Evolutionary conservation across 2,797 vertebrate species (phyloP).

Genomic region (Tragopan temminckii): DNA sequence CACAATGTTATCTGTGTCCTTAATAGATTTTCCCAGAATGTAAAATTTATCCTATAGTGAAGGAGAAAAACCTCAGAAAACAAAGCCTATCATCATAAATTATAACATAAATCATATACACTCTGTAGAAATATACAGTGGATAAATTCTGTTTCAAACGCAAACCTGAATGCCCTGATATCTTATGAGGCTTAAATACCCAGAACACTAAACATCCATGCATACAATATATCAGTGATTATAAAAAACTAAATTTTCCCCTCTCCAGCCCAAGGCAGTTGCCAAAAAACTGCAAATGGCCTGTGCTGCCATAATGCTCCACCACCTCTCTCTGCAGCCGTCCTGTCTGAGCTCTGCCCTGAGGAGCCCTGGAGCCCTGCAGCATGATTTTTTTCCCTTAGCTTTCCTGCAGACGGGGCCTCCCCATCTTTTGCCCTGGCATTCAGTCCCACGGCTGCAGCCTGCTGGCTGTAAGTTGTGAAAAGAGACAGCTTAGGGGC

Average conservation of each 20-base stretch:
- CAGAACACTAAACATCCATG: not conserved
- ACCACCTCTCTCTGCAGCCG: not conserved
- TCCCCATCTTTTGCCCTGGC: conserved; percentile 8
- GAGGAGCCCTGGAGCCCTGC: rapidly evolving
- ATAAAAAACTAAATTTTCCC: not conserved
- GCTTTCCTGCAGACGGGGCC: conserved; percentile 28
- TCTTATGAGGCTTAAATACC: not conserved
- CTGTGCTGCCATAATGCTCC: not conserved
- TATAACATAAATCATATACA: not conserved
- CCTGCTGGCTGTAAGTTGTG: conserved; percentile 70
- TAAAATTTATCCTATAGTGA: not conserved
- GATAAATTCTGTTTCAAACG: not conserved
- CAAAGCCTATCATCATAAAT: not conserved
- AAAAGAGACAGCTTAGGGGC: conserved; percentile 72
- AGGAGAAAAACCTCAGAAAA: not conserved
- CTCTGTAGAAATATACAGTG: not conserved
- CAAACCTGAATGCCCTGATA: not conserved
- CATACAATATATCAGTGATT: not conserved
- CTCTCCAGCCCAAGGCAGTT: not conserved
- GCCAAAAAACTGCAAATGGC: not conserved
- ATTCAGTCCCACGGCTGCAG: conserved; percentile 38
- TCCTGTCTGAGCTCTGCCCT: not conserved
- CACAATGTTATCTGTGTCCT: not conserved
- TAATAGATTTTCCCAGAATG: not conserved
- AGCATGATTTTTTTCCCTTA: not conserved